Evolutionary conservation across 2,113 vertebrate species (phyloP), one percentile per base, ranked within the genome.

Genomic region (Osmerus mordax): DNA sequence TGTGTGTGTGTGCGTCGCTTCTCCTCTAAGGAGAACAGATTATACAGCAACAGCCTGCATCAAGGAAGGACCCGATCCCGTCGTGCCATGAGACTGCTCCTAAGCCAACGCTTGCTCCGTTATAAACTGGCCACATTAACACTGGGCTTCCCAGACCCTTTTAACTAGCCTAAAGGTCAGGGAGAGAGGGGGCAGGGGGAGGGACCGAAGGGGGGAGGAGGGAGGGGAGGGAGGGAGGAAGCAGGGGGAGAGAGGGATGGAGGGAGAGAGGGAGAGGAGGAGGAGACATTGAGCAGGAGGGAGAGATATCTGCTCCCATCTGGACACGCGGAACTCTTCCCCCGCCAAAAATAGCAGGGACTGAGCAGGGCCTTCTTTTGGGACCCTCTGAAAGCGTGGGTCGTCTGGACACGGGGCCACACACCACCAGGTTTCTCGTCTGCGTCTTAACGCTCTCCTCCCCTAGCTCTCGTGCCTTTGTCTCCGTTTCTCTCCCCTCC

Each of bases 11-110:
- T 71, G 23, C 61, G 54, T 77, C 67, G 79, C 73, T 82, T 79
- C 79, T 88, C 86, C 85, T 82, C 83, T 74, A 84, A 87, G 84
- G 90, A 82, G 84, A 82, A 89, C 77, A 81, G 87, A 91, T 91
- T 90, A 91, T 84, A 87, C 87, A 89, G 88, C 88, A 78, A 89
- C 87, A 87, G 86, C 76, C 84, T 86, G 84, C 86, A 86, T 90
- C 86, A 86, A 83, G 86, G 86, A 86, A 84, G 83, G 81, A 87
- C 87, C 81, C 88, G 84, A 87, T 80, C 84, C 83, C 82, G 81
- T 90, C 87, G 69, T 83, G 79, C 81, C 88, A 83, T 77, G 75
- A 87, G 87, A 87, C 86, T 77, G 79, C 82, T 86, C 75, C 82
- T 77, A 78, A 83, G 71, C 0, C 21, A 21, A 21, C 21, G 21